A percentile compares a stretch with the other conserved stretches of the same genome.
Evolutionary conservation across 2,888 invertebrate genomes (phyloP).

Genomic region (Drosophila lutescens): DNA sequence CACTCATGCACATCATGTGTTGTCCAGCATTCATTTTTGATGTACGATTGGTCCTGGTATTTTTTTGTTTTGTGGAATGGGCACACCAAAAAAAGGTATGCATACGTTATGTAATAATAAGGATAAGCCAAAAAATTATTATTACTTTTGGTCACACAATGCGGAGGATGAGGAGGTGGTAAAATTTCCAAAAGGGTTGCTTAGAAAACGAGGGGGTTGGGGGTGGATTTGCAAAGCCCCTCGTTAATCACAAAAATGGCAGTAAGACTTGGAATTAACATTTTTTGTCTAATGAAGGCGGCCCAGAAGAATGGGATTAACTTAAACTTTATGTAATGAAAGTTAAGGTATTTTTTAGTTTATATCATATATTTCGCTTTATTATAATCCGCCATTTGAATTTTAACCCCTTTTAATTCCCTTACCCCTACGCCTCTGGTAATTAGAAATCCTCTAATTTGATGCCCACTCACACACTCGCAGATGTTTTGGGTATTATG

Average conservation of each 20-base stretch:
- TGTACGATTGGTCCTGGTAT: constrained; percentile 67
- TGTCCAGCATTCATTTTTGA: constrained; percentile 79
- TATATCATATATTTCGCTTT: too few species aligned
- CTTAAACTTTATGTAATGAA: background rate
- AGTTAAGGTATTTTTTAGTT: too few species aligned
- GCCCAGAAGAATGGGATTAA: background rate
- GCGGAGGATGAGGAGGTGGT: constrained; percentile 1
- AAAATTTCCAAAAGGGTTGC: constrained; percentile 51
- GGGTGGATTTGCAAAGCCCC: constrained; percentile 8
- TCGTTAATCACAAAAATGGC: constrained; percentile 24
- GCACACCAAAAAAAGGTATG: constrained; percentile 67
- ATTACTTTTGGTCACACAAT: constrained; percentile 69
- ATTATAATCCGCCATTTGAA: too few species aligned
- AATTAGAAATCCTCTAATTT: constrained; percentile 76
- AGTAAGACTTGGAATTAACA: constrained; percentile 2
- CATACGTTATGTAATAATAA: constrained; percentile 82
- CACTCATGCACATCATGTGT: constrained; percentile 50
- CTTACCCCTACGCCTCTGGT: constrained; percentile 20
- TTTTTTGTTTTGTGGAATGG: background rate
- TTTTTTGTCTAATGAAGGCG: constrained; percentile 13
- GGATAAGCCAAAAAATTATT: constrained; percentile 82
- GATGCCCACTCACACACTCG: constrained; percentile 54
- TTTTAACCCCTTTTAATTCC: background rate
- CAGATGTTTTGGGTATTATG: constrained; percentile 16
- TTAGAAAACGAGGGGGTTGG: background rate